phyloP scores from a whole-genome alignment of 2,113 vertebrate genomes.

The Okapia johnstoni region DNA sequence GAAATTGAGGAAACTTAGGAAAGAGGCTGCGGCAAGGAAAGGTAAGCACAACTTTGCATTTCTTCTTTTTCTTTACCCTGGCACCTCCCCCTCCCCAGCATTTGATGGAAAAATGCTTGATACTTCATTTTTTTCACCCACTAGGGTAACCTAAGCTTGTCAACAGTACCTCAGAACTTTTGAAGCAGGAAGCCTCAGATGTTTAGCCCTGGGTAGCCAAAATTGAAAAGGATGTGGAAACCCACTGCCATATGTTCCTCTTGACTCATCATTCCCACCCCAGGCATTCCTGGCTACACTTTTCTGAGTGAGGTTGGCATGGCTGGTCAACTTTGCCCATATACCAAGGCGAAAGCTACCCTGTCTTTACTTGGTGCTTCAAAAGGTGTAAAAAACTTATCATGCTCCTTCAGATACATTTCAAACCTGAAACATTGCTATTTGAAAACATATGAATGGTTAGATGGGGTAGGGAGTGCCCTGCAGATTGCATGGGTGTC shows the following conservation, averaged over 20 bases:
- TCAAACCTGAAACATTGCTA: background rate
- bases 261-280: background rate
- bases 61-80: background rate
- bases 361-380: background rate
- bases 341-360: background rate
- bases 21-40: constrained; percentile 94
- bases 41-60: constrained; percentile 75
- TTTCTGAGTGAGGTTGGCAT: background rate
- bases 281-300: background rate
- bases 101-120: constrained; percentile 1
- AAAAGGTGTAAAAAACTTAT: background rate
- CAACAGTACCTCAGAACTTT: background rate
- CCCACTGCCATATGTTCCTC: background rate
- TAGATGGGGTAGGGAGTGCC: background rate
- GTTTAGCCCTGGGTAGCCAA: background rate
- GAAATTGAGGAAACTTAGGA: constrained; percentile 92
- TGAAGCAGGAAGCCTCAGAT: background rate
- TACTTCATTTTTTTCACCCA: background rate
- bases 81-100: fast-evolving
- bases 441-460: background rate
- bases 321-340: background rate
- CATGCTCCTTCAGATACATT: background rate
- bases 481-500: background rate
- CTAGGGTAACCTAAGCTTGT: background rate
- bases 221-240: background rate